Evolutionary conservation across 2,113 vertebrate genomes (phyloP).

Genomic region (Ceratotherium simum): DNA sequence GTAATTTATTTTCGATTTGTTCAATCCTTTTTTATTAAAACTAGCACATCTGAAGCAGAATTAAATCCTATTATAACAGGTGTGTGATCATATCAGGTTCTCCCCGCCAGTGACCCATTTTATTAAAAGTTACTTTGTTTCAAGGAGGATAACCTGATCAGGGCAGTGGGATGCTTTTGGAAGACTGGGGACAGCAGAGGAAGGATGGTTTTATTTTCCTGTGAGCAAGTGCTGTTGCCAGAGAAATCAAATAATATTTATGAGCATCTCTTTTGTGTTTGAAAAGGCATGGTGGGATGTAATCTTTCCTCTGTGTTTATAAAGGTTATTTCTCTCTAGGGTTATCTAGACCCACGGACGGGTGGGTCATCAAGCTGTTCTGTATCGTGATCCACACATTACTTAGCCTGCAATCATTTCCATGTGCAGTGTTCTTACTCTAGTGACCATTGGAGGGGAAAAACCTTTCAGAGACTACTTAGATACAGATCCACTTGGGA

Average conservation of each 20-base stretch:
- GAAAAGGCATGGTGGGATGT: conserved; percentile 49
- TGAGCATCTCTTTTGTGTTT: conserved; percentile 70
- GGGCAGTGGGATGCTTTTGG: conserved; percentile 80
- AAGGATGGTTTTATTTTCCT: conserved; percentile 70
- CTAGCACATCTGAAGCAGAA: conserved; percentile 91
- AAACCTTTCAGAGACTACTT: conserved; percentile 12
- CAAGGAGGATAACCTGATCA: conserved; percentile 85
- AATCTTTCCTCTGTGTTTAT: conserved; percentile 67
- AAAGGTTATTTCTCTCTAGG: conserved; percentile 72
- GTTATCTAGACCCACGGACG: conserved; percentile 62
- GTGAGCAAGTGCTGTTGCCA: conserved; percentile 55
- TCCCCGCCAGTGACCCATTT: conserved; percentile 82
- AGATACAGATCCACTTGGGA: background rate
- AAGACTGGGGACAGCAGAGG: conserved; percentile 18
- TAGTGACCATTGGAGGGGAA: background rate
- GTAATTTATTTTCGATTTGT: conserved; percentile 91
- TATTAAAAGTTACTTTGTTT: conserved; percentile 91
- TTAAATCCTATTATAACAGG: conserved; percentile 89
- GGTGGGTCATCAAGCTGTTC: conserved; percentile 60
- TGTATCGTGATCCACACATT: conserved; percentile 16
- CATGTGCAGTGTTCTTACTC: conserved; percentile 14
- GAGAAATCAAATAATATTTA: conserved; percentile 75
- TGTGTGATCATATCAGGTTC: conserved; percentile 88
- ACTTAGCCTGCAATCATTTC: conserved; percentile 43
- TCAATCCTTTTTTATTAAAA: conserved; percentile 93